Percentiles rank a stretch among this genome's conserved stretches.
These are phyloP conservation scores for Silurus glanis DNA, from an alignment of 2,113 vertebrate genomes.

Conservation along the genomic window DNA sequence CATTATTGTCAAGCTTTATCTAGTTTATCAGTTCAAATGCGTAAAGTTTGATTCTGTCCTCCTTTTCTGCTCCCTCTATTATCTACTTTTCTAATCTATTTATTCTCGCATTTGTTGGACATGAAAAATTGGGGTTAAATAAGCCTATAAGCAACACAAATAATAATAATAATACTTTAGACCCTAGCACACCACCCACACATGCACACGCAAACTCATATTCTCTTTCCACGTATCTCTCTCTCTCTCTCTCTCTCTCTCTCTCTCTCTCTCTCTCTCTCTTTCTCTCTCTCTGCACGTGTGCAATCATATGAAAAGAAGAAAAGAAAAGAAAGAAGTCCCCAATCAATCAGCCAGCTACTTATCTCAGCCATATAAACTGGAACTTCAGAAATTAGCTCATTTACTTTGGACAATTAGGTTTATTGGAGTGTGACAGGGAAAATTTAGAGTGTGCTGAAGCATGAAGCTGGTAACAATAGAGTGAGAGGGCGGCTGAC, in stretches of 20 bases:
- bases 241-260: conserved; percentile 56
- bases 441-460: conserved; percentile 87
- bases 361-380: conserved; percentile 92
- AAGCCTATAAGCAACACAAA: conserved; percentile 70
- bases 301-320: conserved; percentile 59
- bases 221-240: conserved; percentile 2
- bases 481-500: conserved; percentile 70
- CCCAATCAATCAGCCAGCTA: conserved; percentile 90
- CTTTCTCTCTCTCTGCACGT: conserved; percentile 62
- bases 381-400: conserved; percentile 98
- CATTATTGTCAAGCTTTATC: neutral
- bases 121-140: conserved; percentile 71
- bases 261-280: conserved; percentile 66
- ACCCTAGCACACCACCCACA: neutral
- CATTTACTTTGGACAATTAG: conserved; percentile 99
- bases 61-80: neutral
- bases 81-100: neutral
- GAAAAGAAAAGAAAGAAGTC: conserved; percentile 74
- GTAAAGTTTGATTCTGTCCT: conserved; percentile 2
- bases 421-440: conserved; percentile 99
- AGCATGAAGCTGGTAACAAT: conserved; percentile 85
- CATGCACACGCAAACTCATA: neutral
- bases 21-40: neutral
- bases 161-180: conserved; percentile 49
- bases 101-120: conserved; percentile 44